Percentiles rank a stretch among this genome's conserved stretches.
phyloP scores from a whole-genome alignment of 2,888 invertebrate species.

The Chymomyza caudatula region DNA sequence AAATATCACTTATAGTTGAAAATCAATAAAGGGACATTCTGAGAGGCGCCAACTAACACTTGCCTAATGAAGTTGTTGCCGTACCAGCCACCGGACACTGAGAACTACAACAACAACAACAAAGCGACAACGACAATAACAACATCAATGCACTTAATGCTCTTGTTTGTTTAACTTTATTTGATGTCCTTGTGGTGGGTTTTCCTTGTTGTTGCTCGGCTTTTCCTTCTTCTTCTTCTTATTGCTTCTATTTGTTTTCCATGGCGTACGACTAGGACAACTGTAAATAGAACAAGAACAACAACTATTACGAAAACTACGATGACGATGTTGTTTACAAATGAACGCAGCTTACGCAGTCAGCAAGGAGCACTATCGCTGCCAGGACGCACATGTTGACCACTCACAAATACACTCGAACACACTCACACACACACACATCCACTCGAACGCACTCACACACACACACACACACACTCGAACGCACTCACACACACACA shows the following conservation, averaged over 20 bases:
- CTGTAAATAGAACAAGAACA: too few species aligned
- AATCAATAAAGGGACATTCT: constrained; percentile 15
- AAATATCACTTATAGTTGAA: constrained; percentile 33
- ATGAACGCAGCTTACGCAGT: constrained; percentile 36
- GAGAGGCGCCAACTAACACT: constrained; percentile 17
- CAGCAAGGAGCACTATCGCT: constrained; percentile 1
- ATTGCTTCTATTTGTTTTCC: constrained; percentile 14
- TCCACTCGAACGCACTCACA: neutral
- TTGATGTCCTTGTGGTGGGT: constrained; percentile 30
- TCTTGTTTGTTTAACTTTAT: constrained; percentile 60
- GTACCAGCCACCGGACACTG: neutral
- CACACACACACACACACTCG: constrained; percentile 3
- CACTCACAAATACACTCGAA: constrained; percentile 24
- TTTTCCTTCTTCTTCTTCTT: constrained; percentile 18
- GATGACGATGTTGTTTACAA: constrained; percentile 41
- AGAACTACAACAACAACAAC: constrained; percentile 10
- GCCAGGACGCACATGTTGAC: constrained; percentile 41
- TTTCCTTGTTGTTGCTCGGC: neutral
- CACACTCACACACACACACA: neutral
- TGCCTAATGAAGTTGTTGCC: constrained; percentile 41
- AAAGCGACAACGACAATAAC: constrained; percentile 10
- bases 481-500: constrained; percentile 29
- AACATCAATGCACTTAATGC: constrained; percentile 60
- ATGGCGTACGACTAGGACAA: neutral
- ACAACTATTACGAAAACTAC: neutral